Conservation (phyloP, 2,888 invertebrate species). For the Axea sp. region DNA sequence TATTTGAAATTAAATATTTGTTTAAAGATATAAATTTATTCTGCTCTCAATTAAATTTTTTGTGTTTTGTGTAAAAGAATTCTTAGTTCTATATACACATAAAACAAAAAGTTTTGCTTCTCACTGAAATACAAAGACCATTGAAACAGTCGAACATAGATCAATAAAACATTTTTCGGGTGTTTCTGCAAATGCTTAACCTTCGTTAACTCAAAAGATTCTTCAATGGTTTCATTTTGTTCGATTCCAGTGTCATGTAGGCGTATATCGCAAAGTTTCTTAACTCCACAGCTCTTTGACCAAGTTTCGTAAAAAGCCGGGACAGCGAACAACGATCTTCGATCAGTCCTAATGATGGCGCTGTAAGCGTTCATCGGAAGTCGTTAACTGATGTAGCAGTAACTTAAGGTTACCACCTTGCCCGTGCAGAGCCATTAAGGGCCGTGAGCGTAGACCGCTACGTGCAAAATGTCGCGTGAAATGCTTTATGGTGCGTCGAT, state of each 20-base stretch:
- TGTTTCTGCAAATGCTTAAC: too few relatives aligned
- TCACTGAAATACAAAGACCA: too few relatives aligned
- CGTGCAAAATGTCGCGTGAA: constrained; percentile 54
- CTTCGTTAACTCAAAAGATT: constrained; percentile 8
- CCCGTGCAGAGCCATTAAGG: constrained; percentile 53
- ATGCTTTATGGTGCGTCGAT: constrained; percentile 52
- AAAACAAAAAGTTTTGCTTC: too few relatives aligned
- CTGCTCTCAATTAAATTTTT: too few relatives aligned
- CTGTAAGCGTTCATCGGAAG: constrained; percentile 58
- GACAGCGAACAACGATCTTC: constrained; percentile 52
- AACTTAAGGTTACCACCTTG: constrained; percentile 57
- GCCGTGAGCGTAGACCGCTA: constrained; percentile 49
- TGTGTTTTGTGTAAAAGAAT: too few relatives aligned
- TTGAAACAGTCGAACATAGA: too few relatives aligned
- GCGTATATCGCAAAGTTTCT: constrained; percentile 19
- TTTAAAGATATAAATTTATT: too few relatives aligned
- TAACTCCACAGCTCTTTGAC: constrained; percentile 14
- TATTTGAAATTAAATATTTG: too few relatives aligned
- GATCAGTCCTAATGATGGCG: constrained; percentile 60
- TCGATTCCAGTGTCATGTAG: constrained; percentile 12
- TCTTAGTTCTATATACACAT: too few relatives aligned
- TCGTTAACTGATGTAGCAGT: constrained; percentile 50
- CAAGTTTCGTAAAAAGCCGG: constrained; percentile 41
- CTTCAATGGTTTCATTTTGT: constrained; percentile 7
- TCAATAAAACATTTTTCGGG: constrained; percentile 21